Conservation (phyloP, 2,888 invertebrate species). For the Drosophila flavopinicola region DNA sequence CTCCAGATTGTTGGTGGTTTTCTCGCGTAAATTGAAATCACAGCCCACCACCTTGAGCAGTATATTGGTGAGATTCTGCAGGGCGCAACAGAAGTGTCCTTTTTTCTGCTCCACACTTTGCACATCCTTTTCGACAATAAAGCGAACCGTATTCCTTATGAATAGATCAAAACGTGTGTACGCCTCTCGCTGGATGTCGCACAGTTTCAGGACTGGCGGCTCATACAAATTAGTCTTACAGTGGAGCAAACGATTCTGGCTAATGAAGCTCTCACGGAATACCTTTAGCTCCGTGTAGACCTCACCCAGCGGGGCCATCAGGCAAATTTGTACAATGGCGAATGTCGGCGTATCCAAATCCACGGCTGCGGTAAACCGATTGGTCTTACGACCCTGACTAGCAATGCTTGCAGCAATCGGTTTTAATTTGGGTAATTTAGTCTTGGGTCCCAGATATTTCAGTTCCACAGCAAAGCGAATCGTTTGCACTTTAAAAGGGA, state of each 20-base stretch:
- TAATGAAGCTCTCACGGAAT: constrained; percentile 48
- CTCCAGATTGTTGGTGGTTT: constrained; percentile 62
- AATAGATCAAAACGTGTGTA: constrained; percentile 54
- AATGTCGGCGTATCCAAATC: constrained; percentile 32
- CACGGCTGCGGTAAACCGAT: rapidly evolving
- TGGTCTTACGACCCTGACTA: neutral
- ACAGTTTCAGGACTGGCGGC: neutral
- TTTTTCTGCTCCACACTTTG: constrained; percentile 48
- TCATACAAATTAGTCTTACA: constrained; percentile 19
- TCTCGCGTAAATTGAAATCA: constrained; percentile 67
- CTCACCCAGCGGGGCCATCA: constrained; percentile 55
- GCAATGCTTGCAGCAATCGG: neutral
- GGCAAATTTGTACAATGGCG: constrained; percentile 60
- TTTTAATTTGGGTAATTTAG: constrained; percentile 5
- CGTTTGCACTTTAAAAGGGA: constrained; percentile 31
- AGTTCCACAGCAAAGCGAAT: constrained; percentile 65
- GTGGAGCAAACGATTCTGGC: constrained; percentile 53
- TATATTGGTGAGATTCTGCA: constrained; percentile 69
- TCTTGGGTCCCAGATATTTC: constrained; percentile 41
- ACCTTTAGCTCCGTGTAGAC: constrained; percentile 47
- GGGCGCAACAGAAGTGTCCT: constrained; percentile 63
- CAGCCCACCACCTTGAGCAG: constrained; percentile 69
- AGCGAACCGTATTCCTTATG: constrained; percentile 40
- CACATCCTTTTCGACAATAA: constrained; percentile 51
- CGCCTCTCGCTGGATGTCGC: constrained; percentile 21